A percentile compares a stretch with the other conserved stretches of the same genome.
Conservation (phyloP, 2,797 vertebrate genomes). For the Sebastiscus albofasciatus region DNA sequence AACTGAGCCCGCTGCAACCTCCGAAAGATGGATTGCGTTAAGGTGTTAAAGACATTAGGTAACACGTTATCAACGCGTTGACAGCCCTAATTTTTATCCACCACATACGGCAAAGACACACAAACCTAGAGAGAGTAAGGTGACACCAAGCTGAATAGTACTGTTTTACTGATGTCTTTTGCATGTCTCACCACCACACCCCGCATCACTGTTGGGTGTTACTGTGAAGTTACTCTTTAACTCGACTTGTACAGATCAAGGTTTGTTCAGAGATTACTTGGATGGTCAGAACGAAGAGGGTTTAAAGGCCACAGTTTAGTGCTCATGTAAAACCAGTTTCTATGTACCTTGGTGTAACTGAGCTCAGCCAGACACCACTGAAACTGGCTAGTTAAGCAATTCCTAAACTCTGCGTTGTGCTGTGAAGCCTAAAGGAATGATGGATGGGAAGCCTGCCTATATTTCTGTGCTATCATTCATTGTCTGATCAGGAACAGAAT, state of each 20-base stretch:
- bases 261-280: background rate
- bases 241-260: background rate
- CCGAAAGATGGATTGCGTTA: no score
- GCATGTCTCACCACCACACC: background rate
- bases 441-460: background rate
- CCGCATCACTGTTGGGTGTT: background rate
- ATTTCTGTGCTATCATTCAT: conserved; percentile 13
- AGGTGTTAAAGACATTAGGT: no score
- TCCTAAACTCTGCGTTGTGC: background rate
- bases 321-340: background rate
- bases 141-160: background rate
- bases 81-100: background rate
- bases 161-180: background rate
- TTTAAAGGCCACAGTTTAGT: conserved; percentile 1
- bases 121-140: background rate
- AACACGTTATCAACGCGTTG: no score
- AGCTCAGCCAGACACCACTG: background rate
- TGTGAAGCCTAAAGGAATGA: background rate
- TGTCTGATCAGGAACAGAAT: background rate
- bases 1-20: no score
- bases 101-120: background rate
- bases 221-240: conserved; percentile 13
- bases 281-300: background rate
- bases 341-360: background rate
- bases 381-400: background rate